Evolutionary conservation across 2,797 vertebrate genomes (phyloP).

Genomic region (Phalloptychus januarius): DNA sequence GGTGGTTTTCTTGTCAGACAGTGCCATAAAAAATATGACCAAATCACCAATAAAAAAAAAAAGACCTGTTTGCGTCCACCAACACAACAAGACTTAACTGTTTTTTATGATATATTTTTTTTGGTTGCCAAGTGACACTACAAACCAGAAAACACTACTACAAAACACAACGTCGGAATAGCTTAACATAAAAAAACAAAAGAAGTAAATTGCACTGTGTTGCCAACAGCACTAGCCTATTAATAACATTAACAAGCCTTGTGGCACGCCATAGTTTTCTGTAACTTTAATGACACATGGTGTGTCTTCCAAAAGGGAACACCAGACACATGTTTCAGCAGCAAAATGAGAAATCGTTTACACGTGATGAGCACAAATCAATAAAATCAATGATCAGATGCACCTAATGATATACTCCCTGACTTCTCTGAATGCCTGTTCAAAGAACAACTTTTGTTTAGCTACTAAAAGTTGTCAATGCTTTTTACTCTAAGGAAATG

Average conservation of each 20-base stretch:
- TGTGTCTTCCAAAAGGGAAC: constrained; percentile 5
- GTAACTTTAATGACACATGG: constrained; percentile 4
- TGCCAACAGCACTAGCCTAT: not conserved
- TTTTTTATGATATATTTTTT: not conserved
- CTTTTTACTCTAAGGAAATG: not conserved
- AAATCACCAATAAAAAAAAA: not conserved
- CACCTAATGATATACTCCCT: constrained; percentile 34
- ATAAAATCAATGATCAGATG: constrained; percentile 32
- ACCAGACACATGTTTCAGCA: not conserved
- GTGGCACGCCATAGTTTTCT: not conserved
- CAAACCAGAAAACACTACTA: constrained; percentile 2
- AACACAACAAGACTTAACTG: not conserved
- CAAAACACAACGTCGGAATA: not conserved
- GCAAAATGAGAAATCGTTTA: constrained; percentile 21
- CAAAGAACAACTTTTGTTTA: constrained; percentile 10
- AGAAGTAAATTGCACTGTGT: not conserved
- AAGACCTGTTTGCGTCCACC: not conserved
- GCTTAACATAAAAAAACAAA: not conserved
- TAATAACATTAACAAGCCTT: constrained; percentile 20
- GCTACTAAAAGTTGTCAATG: constrained; percentile 22
- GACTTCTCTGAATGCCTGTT: constrained; percentile 9
- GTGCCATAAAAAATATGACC: constrained; percentile 3
- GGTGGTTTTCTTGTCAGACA: constrained; percentile 6
- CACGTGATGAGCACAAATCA: constrained; percentile 6
- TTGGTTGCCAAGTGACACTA: not conserved